Conservation (phyloP, 2,797 vertebrate genomes). For the Hemibagrus guttatus region DNA sequence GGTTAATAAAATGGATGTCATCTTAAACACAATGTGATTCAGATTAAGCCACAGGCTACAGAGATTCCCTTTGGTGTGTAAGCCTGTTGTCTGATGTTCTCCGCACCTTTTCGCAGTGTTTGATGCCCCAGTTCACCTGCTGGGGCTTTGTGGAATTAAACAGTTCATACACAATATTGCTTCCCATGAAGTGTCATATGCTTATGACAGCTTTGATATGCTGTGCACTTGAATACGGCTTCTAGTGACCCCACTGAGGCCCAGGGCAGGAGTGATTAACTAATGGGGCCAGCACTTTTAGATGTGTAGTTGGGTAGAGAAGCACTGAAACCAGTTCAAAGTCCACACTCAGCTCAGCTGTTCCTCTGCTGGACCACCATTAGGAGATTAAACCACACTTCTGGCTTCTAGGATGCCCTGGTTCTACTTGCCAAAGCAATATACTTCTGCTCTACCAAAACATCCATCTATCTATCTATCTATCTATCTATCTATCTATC, state of each 20-base stretch:
- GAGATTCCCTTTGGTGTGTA: constrained; percentile 57
- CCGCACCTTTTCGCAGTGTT: constrained; percentile 61
- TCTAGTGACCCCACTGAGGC: constrained; percentile 65
- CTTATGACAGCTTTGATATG: constrained; percentile 69
- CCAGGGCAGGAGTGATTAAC: constrained; percentile 85
- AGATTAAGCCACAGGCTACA: constrained; percentile 71
- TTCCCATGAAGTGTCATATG: constrained; percentile 62
- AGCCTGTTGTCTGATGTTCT: constrained; percentile 65
- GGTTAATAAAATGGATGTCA: constrained; percentile 70
- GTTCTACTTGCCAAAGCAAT: neutral
- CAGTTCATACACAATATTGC: constrained; percentile 61
- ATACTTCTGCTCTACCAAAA: neutral
- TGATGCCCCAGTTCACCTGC: constrained; percentile 61
- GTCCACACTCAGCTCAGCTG: constrained; percentile 77
- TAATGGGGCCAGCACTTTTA: constrained; percentile 86
- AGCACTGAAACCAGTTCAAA: constrained; percentile 76
- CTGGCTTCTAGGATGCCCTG: neutral
- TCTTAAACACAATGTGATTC: constrained; percentile 66
- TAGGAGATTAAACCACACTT: constrained; percentile 83
- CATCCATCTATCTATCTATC: no score
- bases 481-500: no score
- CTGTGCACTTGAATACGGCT: constrained; percentile 65
- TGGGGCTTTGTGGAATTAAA: constrained; percentile 72
- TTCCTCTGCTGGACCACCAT: constrained; percentile 77
- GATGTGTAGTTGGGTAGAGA: constrained; percentile 76